Evolutionary conservation across 2,888 invertebrate genomes (phyloP).

Genomic region (Pseudolycoriella hygida): DNA sequence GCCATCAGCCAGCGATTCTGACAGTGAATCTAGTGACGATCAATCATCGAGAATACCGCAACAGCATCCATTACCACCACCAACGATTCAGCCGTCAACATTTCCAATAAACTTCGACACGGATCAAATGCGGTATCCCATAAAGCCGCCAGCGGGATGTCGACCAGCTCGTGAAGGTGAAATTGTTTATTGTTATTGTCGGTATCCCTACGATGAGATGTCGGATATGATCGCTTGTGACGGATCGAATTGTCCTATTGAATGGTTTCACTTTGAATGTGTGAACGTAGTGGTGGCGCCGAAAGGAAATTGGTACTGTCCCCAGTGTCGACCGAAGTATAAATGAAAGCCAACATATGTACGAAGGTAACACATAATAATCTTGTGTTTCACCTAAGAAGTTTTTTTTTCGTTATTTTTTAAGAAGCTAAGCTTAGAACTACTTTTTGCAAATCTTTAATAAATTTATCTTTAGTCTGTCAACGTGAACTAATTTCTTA

Average conservation of each 20-base stretch:
- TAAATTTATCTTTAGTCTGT: too few species aligned
- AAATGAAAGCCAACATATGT: not conserved
- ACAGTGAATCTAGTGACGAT: constrained; percentile 35
- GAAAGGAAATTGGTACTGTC: constrained; percentile 96
- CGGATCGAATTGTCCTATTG: constrained; percentile 75
- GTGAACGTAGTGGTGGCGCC: constrained; percentile 93
- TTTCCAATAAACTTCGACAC: constrained; percentile 10
- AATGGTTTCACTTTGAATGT: constrained; percentile 99
- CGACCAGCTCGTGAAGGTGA: constrained; percentile 34
- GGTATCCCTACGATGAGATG: constrained; percentile 81
- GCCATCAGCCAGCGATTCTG: constrained; percentile 12
- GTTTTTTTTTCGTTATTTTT: too few species aligned
- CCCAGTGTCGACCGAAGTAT: constrained; percentile 56
- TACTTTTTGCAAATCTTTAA: too few species aligned
- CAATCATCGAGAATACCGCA: constrained; percentile 11
- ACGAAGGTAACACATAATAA: not conserved
- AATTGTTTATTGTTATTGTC: constrained; percentile 75
- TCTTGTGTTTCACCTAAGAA: too few species aligned
- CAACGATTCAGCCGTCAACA: constrained; percentile 12
- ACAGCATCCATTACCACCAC: not conserved
- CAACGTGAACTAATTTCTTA: too few species aligned
- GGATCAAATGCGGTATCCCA: constrained; percentile 1
- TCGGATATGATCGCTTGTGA: constrained; percentile 91
- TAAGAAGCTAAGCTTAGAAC: too few species aligned
- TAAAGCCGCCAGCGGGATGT: constrained; percentile 4